phyloP scores from a whole-genome alignment of 2,113 vertebrate genomes.

The Orycteropus afer region DNA sequence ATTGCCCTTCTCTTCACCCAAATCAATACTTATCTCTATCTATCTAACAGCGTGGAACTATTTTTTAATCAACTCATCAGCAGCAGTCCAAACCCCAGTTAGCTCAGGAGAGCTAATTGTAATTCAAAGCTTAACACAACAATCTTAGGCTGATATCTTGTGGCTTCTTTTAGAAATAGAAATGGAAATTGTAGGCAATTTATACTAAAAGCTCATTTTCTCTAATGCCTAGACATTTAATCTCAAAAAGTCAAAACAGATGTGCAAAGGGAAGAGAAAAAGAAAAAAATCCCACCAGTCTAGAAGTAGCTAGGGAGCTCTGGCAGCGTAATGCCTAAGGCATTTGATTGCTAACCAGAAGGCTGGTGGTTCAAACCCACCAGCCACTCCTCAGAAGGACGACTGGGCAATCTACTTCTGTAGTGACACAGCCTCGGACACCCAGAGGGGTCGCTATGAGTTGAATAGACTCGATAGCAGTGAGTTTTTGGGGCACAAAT shows the following conservation, averaged over 20 bases:
- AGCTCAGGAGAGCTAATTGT: not conserved
- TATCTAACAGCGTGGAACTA: too few species aligned
- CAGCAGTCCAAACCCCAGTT: not conserved
- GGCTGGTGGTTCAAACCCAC: too few species aligned
- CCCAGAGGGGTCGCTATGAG: too few species aligned
- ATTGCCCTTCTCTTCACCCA: too few species aligned
- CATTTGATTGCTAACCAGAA: too few species aligned
- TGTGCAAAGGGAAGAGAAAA: not conserved
- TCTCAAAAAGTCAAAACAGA: constrained; percentile 54
- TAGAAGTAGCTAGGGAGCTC: not conserved
- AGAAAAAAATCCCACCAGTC: not conserved
- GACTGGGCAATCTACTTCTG: too few species aligned
- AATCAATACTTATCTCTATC: too few species aligned
- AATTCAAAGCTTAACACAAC: not conserved
- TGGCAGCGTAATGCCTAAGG: too few species aligned
- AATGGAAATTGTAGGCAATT: constrained; percentile 53
- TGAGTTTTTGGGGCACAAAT: too few species aligned
- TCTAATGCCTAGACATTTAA: constrained; percentile 10
- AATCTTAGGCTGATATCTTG: constrained; percentile 27
- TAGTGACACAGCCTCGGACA: too few species aligned
- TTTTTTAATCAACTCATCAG: not conserved
- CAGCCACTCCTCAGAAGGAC: too few species aligned
- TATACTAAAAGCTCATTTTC: constrained; percentile 26
- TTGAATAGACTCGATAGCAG: too few species aligned
- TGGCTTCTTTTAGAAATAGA: constrained; percentile 45